Evolutionary conservation across 2,888 invertebrate species (phyloP), one percentile per base, ranked within the genome.

Genomic region (Xestia rhomboidea): DNA sequence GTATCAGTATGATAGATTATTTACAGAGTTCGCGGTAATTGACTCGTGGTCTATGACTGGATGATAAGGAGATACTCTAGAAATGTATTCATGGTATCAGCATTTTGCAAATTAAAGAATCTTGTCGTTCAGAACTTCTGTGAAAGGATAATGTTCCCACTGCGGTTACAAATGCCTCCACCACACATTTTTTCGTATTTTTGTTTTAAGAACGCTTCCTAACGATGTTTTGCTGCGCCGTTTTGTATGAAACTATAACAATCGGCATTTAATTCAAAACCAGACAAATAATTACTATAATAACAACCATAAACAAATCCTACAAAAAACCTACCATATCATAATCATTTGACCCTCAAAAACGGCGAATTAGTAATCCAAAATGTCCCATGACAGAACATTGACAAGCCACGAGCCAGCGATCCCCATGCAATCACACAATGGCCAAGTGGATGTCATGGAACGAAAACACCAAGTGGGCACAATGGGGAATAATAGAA

Each of bases 401-500:
- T 69, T 41, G 64, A 34, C 63, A 73, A 73, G 75, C 57, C 64
- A 73, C 66, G 76, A 77, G 77, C 80, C 82, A 87, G 66, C 80
- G 73, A 79, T 80, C 82, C 84, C 86, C 82, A 85, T 81, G 84
- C 81, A 79, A 86, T 81, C 81, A 81, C 82, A 88, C 89, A 89
- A 90, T 87, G 75, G 81, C 88, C 89, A 90, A 94, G 94, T 93
- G 93, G 92, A 95, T 95, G 96, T 95, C 96, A 94, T 93, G 93
- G 93, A 91, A 94, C 93, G 92, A 95, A 94, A 95, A 96, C 95
- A 95, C 91, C 92, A 93, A 93, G 93, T 90, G 87, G 89, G 91
- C 90, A 93, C 93, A 93, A 94, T 93, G 89, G 92, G 90, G 92
- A 96, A 96, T 96, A 96, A 95, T 95, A 94, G 94, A 95, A 96